Conservation (phyloP, 2,888 invertebrate species). For the Drosophila stalkeri region DNA sequence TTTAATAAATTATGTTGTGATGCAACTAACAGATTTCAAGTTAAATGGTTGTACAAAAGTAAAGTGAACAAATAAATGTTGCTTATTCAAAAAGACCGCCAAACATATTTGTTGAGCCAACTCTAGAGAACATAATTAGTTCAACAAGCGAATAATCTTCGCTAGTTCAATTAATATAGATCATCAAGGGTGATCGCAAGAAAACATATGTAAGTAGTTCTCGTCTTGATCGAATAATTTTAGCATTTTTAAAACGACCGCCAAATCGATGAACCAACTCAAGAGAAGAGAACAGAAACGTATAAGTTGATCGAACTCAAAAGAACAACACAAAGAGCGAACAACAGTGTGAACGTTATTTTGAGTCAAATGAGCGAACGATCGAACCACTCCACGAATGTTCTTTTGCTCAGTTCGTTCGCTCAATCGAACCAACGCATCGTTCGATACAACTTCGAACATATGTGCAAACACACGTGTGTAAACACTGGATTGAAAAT, state of each 20-base stretch:
- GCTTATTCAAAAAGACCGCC: conserved; percentile 1
- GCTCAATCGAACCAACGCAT: neutral
- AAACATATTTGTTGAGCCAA: neutral
- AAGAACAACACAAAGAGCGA: neutral
- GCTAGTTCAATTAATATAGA: too few relatives aligned
- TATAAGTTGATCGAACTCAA: neutral
- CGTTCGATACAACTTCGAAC: neutral
- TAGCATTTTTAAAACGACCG: neutral
- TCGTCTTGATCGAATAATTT: neutral
- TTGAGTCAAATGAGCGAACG: neutral
- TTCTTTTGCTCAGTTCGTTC: neutral
- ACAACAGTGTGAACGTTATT: neutral
- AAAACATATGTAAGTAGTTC: too few relatives aligned
- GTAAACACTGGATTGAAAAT: conserved; percentile 31
- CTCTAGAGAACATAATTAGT: neutral
- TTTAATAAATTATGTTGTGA: neutral
- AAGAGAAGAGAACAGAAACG: neutral
- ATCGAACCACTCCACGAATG: neutral
- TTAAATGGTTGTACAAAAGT: neutral
- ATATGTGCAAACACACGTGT: neutral
- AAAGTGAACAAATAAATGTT: neutral
- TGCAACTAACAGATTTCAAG: neutral
- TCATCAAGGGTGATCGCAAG: too few relatives aligned
- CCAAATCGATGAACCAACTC: neutral
- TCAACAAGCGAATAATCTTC: too few relatives aligned